Evolutionary conservation across 2,888 invertebrate species (phyloP).

Genomic region (Drosophila ustulata): DNA sequence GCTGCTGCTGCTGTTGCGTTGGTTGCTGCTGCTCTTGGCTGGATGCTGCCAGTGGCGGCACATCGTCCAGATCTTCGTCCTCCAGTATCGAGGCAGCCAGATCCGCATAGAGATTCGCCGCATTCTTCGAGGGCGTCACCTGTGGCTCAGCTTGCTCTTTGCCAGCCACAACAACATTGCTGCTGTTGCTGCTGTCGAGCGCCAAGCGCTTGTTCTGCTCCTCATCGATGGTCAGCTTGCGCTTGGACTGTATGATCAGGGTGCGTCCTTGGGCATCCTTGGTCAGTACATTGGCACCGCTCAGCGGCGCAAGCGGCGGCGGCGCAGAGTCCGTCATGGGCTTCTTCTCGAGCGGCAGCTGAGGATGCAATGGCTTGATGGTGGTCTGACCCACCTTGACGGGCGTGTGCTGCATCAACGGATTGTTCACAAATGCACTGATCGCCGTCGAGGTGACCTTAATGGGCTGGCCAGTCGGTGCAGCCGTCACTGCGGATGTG

Average conservation of each 20-base stretch:
- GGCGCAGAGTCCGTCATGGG: conserved; percentile 78
- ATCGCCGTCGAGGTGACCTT: conserved; percentile 83
- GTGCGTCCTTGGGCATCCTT: conserved; percentile 86
- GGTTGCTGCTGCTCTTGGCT: conserved; percentile 67
- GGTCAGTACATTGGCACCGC: conserved; percentile 82
- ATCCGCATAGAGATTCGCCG: conserved; percentile 94
- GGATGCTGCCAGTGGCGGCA: conserved; percentile 63
- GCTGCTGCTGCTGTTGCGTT: conserved; percentile 58
- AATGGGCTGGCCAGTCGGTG: conserved; percentile 65
- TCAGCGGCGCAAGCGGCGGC: conserved; percentile 84
- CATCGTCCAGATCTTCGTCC: conserved; percentile 89
- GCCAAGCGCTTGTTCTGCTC: conserved; percentile 85
- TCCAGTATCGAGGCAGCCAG: conserved; percentile 93
- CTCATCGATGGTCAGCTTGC: conserved; percentile 69
- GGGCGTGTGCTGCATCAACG: conserved; percentile 83
- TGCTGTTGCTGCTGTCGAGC: conserved; percentile 77
- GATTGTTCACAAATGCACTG: conserved; percentile 84
- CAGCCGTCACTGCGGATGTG: conserved; percentile 82
- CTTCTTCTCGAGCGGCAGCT: conserved; percentile 81
- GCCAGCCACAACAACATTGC: not conserved
- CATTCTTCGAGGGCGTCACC: conserved; percentile 89
- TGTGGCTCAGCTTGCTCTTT: conserved; percentile 65
- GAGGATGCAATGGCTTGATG: conserved; percentile 83
- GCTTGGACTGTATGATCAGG: conserved; percentile 70
- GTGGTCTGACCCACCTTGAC: conserved; percentile 85